Evolutionary conservation across 2,888 invertebrate species (phyloP).

Genomic region (Hypselothyrea guttata): DNA sequence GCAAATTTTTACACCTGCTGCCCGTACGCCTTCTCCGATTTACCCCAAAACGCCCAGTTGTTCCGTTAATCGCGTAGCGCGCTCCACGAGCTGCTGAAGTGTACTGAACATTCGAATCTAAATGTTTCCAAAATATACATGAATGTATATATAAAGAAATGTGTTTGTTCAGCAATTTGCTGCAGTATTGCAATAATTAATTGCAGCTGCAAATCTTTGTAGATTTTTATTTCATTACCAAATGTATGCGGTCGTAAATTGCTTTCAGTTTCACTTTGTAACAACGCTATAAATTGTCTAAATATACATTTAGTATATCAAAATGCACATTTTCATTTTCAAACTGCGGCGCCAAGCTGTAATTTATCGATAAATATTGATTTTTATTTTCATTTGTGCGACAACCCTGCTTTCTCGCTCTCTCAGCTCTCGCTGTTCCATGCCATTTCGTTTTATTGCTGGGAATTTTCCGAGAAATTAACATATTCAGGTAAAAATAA

Average conservation of each 20-base stretch:
- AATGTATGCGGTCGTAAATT: no score
- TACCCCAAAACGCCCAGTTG: no score
- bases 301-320: background rate
- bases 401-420: background rate
- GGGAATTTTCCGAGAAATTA: constrained; percentile 16
- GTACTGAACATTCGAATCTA: constrained; percentile 33
- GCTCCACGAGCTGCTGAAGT: constrained; percentile 57
- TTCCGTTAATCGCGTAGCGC: constrained; percentile 43
- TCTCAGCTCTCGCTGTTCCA: constrained; percentile 1
- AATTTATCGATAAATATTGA: background rate
- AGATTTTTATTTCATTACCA: background rate
- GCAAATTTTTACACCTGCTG: constrained; percentile 48
- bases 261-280: no score
- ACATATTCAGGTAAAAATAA: constrained; percentile 6
- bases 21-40: constrained; percentile 1
- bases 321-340: no score
- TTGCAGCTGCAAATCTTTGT: constrained; percentile 7
- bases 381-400: constrained; percentile 8
- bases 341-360: no score
- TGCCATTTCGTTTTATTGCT: background rate
- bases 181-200: constrained; percentile 25
- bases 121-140: constrained; percentile 12
- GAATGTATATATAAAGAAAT: background rate
- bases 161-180: background rate
- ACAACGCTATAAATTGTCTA: background rate